Conservation (phyloP, 2,888 invertebrate species). For the Athrips mouffetella region DNA sequence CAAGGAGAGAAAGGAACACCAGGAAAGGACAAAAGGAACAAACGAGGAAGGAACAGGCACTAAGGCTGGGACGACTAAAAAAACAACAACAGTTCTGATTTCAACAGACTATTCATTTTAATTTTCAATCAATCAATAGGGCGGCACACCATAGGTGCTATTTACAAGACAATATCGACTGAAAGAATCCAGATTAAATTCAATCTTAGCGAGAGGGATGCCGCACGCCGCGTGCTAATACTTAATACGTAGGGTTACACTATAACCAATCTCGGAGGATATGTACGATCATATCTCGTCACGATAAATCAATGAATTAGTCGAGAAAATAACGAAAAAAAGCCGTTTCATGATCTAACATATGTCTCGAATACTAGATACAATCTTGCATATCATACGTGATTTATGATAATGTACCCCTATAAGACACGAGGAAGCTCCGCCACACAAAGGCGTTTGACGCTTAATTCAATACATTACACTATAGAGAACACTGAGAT, state of each 20-base stretch:
- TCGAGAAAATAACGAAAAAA: no score
- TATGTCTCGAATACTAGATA: no score
- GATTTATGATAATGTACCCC: no score
- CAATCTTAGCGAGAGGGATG: conserved; percentile 37
- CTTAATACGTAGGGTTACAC: conserved; percentile 47
- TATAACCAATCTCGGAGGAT: no score
- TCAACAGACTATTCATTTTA: conserved; percentile 73
- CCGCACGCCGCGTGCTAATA: conserved; percentile 45
- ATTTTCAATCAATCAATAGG: conserved; percentile 69
- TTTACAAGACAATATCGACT: conserved; percentile 65
- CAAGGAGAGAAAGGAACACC: background rate
- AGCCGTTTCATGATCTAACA: no score
- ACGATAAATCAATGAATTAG: no score
- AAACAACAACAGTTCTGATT: conserved; percentile 57
- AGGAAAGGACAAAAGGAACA: background rate
- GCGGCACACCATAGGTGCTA: conserved; percentile 68
- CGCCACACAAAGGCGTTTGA: conserved; percentile 44
- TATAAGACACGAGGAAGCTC: no score
- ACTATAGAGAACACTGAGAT: conserved; percentile 56
- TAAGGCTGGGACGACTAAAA: conserved; percentile 33
- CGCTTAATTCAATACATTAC: conserved; percentile 54
- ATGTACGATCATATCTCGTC: no score
- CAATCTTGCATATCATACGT: no score
- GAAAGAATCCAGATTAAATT: conserved; percentile 31
- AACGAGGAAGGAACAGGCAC: background rate